These are phyloP conservation scores for Trachurus trachurus DNA, from an alignment of 2,797 vertebrate species.

Conservation along the genomic window DNA sequence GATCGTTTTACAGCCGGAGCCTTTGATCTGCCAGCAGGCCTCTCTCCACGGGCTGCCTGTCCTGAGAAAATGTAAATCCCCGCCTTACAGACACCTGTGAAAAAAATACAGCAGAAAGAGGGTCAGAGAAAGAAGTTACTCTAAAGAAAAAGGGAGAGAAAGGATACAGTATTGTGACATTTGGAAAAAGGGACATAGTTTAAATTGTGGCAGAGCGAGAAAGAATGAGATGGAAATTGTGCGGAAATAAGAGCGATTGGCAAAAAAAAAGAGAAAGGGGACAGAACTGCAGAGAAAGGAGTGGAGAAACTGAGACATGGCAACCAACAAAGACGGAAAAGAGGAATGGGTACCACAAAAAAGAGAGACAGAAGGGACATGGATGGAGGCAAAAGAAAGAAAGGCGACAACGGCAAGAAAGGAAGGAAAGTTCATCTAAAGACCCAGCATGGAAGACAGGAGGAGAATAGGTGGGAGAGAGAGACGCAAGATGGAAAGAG, in stretches of 20 bases:
- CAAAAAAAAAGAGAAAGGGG: constrained; percentile 49
- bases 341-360: constrained; percentile 77
- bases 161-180: constrained; percentile 82
- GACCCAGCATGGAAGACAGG: constrained; percentile 72
- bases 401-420: constrained; percentile 60
- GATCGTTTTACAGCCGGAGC: constrained; percentile 90
- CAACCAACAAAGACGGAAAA: constrained; percentile 75
- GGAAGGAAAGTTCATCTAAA: constrained; percentile 73
- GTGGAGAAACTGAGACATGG: constrained; percentile 76
- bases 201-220: constrained; percentile 69
- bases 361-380: constrained; percentile 69
- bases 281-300: constrained; percentile 67
- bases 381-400: constrained; percentile 68
- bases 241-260: constrained; percentile 73
- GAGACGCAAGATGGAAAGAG: constrained; percentile 65
- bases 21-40: constrained; percentile 93
- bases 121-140: constrained; percentile 77
- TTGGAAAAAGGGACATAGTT: constrained; percentile 73
- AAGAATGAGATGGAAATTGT: constrained; percentile 79
- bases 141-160: constrained; percentile 75
- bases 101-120: constrained; percentile 80
- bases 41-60: constrained; percentile 85
- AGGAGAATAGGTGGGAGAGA: constrained; percentile 63
- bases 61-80: constrained; percentile 86
- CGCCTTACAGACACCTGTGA: constrained; percentile 86